Base-by-base conservation (phyloP, 1,140 invertebrate species). In the Drosophila subpulchrella region DNA sequence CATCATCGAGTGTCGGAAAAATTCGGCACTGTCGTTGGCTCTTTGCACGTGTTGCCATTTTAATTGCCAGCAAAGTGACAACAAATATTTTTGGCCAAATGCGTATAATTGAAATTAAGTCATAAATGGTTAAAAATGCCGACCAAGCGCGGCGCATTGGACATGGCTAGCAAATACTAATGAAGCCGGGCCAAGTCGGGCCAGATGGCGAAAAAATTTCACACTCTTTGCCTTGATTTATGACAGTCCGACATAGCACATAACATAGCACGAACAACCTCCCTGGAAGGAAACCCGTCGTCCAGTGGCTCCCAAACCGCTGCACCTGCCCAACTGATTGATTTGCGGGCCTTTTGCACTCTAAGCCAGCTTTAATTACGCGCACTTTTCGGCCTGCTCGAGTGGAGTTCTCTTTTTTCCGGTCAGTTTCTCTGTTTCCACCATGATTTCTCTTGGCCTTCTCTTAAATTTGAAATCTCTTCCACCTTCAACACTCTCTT, bases 11-110 rank as follows among this genome's bases (percentile, higher is more conserved):
- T 47, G 46, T 30, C 42, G 20, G 32, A 47, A 59, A 59, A 32
- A 50, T 63, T 59, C 34, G 58, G 39, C 30, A 48, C 41, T 44
- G 44, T 42, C 34, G 75, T 56, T 65, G 51, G 24, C 44, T 39
- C 38, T 46, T 42, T 86, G 83, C 79, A 86, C 84, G 83, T 83
- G 83, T 83, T 73, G 80, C 63, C 79, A 88, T 83, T 88, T 86
- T 89, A 86, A 86, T 86, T 89, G 80, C 62, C 68, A 66, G 60
- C 59, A 76, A 83, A 89, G 83, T 83, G 83, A 59, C 76, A 83
- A 83, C 84, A 86, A 89, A 86, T 89, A 86, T 80, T 86, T 75
- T 86, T 83, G 62, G 75, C 84, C 84, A 86, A 83, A 86, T 89
- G 74, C 63, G 83, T 66, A 57, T 86, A 88, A 86, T 86, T 86